Percentiles rank a stretch among this genome's conserved stretches.
Evolutionary conservation across 2,113 vertebrate species (phyloP).

Genomic region (Cyprinodon variegatus): DNA sequence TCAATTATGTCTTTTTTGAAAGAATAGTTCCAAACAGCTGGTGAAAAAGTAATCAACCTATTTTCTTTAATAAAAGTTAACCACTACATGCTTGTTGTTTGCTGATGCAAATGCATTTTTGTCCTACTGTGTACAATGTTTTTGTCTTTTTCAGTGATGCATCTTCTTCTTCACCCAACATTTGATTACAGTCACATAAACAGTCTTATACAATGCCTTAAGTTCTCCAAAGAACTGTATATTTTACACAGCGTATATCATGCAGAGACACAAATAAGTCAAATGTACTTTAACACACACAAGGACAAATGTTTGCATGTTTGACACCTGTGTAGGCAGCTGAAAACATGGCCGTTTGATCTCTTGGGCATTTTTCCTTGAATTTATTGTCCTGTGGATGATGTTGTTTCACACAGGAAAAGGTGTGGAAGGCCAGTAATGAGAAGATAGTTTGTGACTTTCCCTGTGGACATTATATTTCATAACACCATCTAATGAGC

Average conservation of each 20-base stretch:
- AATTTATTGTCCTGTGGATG: conserved; percentile 30
- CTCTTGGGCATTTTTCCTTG: conserved; percentile 30
- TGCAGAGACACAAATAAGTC: conserved; percentile 31
- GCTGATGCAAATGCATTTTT: too few relatives aligned
- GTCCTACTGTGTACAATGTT: too few relatives aligned
- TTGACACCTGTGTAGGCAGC: conserved; percentile 52
- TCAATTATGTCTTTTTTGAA: too few relatives aligned
- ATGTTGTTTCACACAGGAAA: conserved; percentile 32
- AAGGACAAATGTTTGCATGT: conserved; percentile 63
- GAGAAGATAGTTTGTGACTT: conserved; percentile 53
- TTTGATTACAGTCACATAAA: conserved; percentile 32
- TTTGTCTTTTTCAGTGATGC: neutral
- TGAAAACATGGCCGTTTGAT: conserved; percentile 36
- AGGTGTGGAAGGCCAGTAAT: conserved; percentile 47
- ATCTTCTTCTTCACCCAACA: conserved; percentile 14
- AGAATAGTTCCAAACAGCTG: too few relatives aligned
- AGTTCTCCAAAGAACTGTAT: conserved; percentile 50
- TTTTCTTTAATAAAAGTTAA: too few relatives aligned
- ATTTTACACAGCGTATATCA: conserved; percentile 60
- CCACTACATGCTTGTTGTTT: too few relatives aligned
- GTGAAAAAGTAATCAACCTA: too few relatives aligned
- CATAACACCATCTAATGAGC: conserved; percentile 65
- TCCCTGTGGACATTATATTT: conserved; percentile 56
- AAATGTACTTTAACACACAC: conserved; percentile 49
- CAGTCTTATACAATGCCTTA: conserved; percentile 28